Evolutionary conservation across 30 jellyfish, hydroid and myxozoan species (phyloP).

Genomic region (Turritopsis rubra): DNA sequence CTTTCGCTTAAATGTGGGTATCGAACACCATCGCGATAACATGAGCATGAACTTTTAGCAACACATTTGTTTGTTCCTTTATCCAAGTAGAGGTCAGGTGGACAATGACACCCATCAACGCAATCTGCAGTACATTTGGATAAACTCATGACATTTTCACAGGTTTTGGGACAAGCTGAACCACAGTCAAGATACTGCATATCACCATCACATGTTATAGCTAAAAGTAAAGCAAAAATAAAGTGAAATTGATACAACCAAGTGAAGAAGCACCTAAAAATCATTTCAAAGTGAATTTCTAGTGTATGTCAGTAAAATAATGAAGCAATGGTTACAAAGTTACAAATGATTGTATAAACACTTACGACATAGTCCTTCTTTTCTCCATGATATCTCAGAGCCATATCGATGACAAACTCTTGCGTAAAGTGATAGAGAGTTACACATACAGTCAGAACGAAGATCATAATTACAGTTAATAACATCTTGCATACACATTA

Average conservation of each 20-base stretch:
- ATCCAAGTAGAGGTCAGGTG: conserved; percentile 56
- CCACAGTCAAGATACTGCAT: conserved; percentile 82
- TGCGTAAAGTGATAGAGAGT: conserved; percentile 68
- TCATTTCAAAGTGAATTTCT: too few species aligned
- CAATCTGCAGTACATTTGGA: conserved; percentile 60
- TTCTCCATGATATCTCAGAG: conserved; percentile 75
- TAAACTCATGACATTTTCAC: conserved; percentile 63
- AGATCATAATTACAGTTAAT: conserved; percentile 54
- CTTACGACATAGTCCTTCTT: conserved; percentile 86
- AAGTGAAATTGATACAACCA: too few species aligned
- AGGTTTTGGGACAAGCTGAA: conserved; percentile 94
- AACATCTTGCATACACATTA: conserved; percentile 86
- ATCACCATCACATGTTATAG: conserved; percentile 70
- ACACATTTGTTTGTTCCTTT: conserved; percentile 56
- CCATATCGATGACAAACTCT: conserved; percentile 72
- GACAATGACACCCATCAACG: conserved; percentile 98
- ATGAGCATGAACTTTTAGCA: conserved; percentile 72
- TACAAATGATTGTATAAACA: background rate
- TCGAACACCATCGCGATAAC: conserved; percentile 74
- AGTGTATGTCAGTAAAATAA: too few species aligned
- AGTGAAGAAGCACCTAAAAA: too few species aligned
- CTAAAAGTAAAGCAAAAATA: conserved; percentile 34
- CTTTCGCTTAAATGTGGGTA: conserved; percentile 66
- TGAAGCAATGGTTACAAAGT: background rate
- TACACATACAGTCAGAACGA: conserved; percentile 83